Conservation (phyloP, 2,797 vertebrate species). For the Emys orbicularis region DNA sequence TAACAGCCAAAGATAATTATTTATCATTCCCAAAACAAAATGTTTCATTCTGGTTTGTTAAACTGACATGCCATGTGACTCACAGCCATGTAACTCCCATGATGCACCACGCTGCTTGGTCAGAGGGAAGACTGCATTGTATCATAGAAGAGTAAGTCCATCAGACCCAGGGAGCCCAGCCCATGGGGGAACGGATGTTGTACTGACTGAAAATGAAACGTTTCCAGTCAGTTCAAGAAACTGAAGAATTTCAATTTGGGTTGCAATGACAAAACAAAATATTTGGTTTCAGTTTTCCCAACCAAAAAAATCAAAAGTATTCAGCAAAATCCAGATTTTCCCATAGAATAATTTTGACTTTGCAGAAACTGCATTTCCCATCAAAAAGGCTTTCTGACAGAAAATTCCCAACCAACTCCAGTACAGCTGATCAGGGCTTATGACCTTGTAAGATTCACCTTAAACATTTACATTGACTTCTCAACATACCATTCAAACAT, state of each 20-base stretch:
- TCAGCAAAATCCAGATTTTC: not conserved
- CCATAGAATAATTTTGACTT: not conserved
- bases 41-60: conserved; percentile 46
- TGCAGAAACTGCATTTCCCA: not conserved
- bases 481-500: conserved; percentile 36
- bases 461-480: conserved; percentile 10
- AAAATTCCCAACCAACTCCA: not conserved
- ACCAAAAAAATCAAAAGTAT: not conserved
- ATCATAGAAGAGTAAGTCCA: not conserved
- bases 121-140: not conserved
- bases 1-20: conserved; percentile 63
- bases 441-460: not conserved
- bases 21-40: conserved; percentile 65
- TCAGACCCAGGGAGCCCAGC: conserved; percentile 37
- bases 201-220: conserved; percentile 32
- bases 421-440: not conserved
- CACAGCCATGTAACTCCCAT: conserved; percentile 34
- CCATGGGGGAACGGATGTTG: not conserved
- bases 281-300: not conserved
- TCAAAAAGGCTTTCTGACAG: not conserved
- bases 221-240: not conserved
- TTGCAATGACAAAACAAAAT: not conserved
- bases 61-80: conserved; percentile 38
- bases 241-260: conserved; percentile 1
- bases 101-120: not conserved